phyloP scores from a whole-genome alignment of 2,888 invertebrate genomes.

The Suillia variegata region DNA sequence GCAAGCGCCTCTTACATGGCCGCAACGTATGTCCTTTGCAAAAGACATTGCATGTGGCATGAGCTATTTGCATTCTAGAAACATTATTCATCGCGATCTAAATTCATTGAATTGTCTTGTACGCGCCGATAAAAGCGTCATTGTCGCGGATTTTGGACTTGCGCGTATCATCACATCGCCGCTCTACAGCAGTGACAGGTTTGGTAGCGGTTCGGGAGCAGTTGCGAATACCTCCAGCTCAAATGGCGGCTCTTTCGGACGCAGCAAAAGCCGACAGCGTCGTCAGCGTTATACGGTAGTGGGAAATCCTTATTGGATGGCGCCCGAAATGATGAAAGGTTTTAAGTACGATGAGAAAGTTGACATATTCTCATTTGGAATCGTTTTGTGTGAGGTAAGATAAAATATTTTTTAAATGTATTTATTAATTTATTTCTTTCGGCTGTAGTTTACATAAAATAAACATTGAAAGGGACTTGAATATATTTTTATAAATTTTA shows the following conservation, averaged over 20 bases:
- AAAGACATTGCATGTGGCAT: slow-evolving; percentile 92
- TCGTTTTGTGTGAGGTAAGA: slow-evolving; percentile 87
- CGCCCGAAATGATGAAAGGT: slow-evolving; percentile 98
- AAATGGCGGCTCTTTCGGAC: slow-evolving; percentile 59
- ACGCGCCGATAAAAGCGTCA: slow-evolving; percentile 86
- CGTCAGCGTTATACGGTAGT: slow-evolving; percentile 94
- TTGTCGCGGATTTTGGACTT: slow-evolving; percentile 94
- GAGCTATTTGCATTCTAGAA: slow-evolving; percentile 92
- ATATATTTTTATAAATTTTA: too few species aligned
- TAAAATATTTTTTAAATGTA: neutral
- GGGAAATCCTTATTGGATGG: slow-evolving; percentile 98
- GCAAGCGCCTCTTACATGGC: slow-evolving; percentile 75
- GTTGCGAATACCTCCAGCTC: neutral
- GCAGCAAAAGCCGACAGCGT: slow-evolving; percentile 70
- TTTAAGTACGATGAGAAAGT: slow-evolving; percentile 96
- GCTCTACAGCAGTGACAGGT: slow-evolving; percentile 31
- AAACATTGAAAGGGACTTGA: neutral
- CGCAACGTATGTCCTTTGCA: slow-evolving; percentile 80
- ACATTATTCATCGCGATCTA: slow-evolving; percentile 92
- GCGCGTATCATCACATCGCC: slow-evolving; percentile 74
- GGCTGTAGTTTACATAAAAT: neutral
- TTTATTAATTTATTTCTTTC: neutral
- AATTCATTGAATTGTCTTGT: slow-evolving; percentile 96
- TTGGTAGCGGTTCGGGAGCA: slow-evolving; percentile 12
- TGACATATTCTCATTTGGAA: slow-evolving; percentile 94